These are phyloP conservation scores for Forbesichthys agassizii DNA, from an alignment of 2,113 vertebrate species.

Conservation along the genomic window DNA sequence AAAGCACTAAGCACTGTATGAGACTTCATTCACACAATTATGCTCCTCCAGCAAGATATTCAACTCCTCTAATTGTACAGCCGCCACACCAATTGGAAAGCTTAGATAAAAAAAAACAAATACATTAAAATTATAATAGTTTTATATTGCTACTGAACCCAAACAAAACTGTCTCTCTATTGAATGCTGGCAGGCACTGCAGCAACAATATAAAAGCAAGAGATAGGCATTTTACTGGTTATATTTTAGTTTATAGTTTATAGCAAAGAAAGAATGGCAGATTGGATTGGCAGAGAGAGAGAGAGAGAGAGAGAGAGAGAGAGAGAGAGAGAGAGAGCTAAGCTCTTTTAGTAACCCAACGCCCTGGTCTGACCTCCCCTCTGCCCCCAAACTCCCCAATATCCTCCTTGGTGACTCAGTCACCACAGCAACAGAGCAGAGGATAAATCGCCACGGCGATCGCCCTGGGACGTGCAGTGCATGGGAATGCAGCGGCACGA, in stretches of 20 bases:
- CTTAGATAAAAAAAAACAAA: constrained; percentile 33
- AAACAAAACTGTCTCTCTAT: background rate
- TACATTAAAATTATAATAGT: constrained; percentile 36
- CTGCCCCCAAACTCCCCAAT: background rate
- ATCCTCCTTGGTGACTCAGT: constrained; percentile 68
- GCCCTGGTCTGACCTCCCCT: constrained; percentile 62
- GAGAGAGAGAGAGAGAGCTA: background rate
- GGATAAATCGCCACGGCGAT: constrained; percentile 71
- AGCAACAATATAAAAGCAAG: background rate
- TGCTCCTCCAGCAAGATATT: constrained; percentile 46
- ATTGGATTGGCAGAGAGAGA: background rate
- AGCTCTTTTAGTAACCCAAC: constrained; percentile 46
- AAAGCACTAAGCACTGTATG: constrained; percentile 60
- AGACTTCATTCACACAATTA: constrained; percentile 50
- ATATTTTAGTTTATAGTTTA: background rate
- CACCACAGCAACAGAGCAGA: constrained; percentile 79
- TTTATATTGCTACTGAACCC: constrained; percentile 35
- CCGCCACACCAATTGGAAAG: constrained; percentile 21
- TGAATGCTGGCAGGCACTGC: background rate
- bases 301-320: constrained; percentile 4
- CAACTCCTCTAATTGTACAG: constrained; percentile 38
- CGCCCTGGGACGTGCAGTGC: constrained; percentile 73
- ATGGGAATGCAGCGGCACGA: constrained; percentile 65
- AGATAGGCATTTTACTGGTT: background rate
- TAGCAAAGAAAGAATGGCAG: constrained; percentile 1